These are phyloP conservation scores for Bolborhynchus lineola DNA, from an alignment of 2,113 vertebrate genomes.

Conservation along the genomic window DNA sequence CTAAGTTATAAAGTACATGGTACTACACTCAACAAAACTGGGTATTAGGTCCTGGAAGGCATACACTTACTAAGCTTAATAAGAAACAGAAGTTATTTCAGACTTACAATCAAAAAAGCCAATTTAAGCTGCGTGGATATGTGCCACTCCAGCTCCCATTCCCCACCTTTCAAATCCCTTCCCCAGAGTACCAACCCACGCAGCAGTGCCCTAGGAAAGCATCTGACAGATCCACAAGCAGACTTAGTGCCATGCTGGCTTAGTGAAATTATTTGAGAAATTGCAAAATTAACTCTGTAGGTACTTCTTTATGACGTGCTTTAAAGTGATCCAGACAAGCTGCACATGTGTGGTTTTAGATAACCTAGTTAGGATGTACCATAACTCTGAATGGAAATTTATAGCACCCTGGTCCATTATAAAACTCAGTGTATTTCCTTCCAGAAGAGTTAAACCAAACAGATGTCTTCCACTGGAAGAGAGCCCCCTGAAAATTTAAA, in stretches of 20 bases:
- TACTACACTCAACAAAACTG: not conserved
- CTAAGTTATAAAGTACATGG: accelerated
- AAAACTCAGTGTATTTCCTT: not conserved
- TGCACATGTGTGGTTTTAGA: not conserved
- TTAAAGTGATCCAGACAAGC: not conserved
- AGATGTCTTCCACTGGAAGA: not conserved
- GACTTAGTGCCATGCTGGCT: accelerated
- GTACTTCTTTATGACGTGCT: not conserved
- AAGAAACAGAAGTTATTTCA: not conserved
- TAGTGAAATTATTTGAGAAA: not conserved
- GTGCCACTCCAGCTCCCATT: not conserved
- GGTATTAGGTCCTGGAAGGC: not conserved
- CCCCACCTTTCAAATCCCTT: not conserved
- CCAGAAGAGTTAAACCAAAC: not conserved
- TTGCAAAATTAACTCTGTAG: accelerated
- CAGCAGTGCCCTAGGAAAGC: not conserved
- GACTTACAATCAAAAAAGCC: not conserved
- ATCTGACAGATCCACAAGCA: accelerated
- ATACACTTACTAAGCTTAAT: too few species aligned
- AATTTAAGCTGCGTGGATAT: not conserved
- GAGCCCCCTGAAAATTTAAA: not conserved
- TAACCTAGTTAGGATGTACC: not conserved
- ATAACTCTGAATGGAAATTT: not conserved
- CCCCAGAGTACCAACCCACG: not conserved
- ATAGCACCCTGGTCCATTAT: not conserved